phyloP scores from a whole-genome alignment of 1,140 invertebrate species.

The Drosophila yakuba region DNA sequence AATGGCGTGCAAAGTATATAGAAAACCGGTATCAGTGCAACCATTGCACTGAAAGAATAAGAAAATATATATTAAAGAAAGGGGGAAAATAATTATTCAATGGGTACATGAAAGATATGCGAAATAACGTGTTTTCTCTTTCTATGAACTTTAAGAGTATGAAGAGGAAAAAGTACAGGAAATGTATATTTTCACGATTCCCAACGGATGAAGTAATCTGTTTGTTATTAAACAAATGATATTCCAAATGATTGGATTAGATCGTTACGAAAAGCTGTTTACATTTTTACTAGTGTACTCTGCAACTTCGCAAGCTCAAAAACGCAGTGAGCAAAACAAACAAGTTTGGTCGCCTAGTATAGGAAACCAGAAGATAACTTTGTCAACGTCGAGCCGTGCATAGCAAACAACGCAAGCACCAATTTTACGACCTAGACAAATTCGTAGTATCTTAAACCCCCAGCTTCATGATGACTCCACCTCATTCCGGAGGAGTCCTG shows the following conservation, averaged over 20 bases:
- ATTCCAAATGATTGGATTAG: too few relatives aligned
- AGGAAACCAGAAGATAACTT: constrained; percentile 47
- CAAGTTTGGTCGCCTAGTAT: constrained; percentile 39
- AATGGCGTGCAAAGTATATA: constrained; percentile 4
- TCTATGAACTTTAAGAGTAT: too few relatives aligned
- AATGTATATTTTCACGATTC: too few relatives aligned
- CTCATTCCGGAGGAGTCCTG: not conserved
- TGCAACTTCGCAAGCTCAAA: constrained; percentile 2
- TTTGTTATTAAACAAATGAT: not conserved
- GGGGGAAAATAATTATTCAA: too few relatives aligned
- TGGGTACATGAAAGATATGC: too few relatives aligned
- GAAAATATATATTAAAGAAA: not conserved
- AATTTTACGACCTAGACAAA: constrained; percentile 39
- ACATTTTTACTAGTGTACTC: constrained; percentile 17
- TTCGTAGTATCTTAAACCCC: constrained; percentile 5
- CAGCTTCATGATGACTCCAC: not conserved
- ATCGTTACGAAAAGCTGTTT: too few relatives aligned
- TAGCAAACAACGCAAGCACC: not conserved
- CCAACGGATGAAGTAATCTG: too few relatives aligned
- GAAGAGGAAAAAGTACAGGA: too few relatives aligned
- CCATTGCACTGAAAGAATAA: constrained; percentile 14
- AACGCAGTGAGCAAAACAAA: constrained; percentile 26
- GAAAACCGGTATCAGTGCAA: constrained; percentile 58
- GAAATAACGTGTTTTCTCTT: too few relatives aligned
- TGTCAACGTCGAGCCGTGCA: constrained; percentile 57